Percentiles rank a stretch among this genome's conserved stretches.
Conservation (phyloP, 1,140 invertebrate genomes). For the Lepidotrigona ventralis region DNA sequence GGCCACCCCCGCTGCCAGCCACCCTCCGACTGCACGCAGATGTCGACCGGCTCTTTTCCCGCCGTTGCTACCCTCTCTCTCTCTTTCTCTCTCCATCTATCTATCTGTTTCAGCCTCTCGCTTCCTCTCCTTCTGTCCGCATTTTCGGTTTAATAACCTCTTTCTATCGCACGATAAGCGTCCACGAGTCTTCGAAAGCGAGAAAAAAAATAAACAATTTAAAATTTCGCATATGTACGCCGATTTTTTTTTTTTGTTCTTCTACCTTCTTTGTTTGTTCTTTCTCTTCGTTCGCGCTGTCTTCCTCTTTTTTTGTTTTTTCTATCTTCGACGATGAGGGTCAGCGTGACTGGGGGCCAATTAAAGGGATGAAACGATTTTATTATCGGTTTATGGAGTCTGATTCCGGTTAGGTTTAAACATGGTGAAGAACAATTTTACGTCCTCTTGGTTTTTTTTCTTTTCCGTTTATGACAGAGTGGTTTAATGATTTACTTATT, state of each 20-base stretch:
- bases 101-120: no score
- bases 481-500: background rate
- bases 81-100: background rate
- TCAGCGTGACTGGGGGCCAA: background rate
- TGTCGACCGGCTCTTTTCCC: conserved; percentile 36
- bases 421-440: background rate
- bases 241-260: background rate
- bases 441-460: background rate
- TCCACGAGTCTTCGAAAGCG: background rate
- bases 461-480: background rate
- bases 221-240: background rate
- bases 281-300: background rate
- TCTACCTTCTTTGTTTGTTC: background rate
- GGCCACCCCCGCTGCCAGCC: conserved; percentile 7
- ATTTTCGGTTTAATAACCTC: conserved; percentile 41
- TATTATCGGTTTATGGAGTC: background rate
- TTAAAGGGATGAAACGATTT: background rate
- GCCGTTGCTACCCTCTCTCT: conserved; percentile 1
- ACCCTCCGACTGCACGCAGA: conserved; percentile 20
- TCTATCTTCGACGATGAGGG: background rate
- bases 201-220: background rate
- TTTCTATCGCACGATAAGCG: conserved; percentile 10
- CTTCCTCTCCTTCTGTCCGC: no score
- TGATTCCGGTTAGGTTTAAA: background rate
- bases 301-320: background rate